Evolutionary conservation across 1,140 invertebrate species (phyloP).

Genomic region (Brachionus rubens): DNA sequence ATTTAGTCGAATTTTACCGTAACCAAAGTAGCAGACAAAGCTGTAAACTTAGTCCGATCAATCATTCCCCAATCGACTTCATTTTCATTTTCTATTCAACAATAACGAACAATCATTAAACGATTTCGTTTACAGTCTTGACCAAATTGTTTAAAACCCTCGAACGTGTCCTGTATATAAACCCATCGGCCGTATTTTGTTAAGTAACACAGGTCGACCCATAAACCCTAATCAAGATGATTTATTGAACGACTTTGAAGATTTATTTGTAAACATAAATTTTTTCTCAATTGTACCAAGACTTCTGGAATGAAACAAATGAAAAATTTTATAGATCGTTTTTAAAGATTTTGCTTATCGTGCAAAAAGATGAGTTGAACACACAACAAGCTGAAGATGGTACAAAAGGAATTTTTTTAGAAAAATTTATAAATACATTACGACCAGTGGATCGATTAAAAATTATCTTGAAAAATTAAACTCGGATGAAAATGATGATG

Average conservation of each 20-base stretch:
- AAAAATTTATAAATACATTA: conserved; percentile 13
- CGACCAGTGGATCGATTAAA: background rate
- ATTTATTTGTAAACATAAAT: background rate
- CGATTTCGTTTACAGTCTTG: background rate
- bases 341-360: background rate
- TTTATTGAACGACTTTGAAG: conserved; percentile 15
- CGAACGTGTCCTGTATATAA: background rate
- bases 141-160: background rate
- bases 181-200: background rate
- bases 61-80: conserved; percentile 11
- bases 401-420: conserved; percentile 24
- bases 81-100: conserved; percentile 18
- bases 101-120: background rate
- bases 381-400: conserved; percentile 28
- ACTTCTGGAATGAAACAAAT: conserved; percentile 32
- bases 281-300: conserved; percentile 24
- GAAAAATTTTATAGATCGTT: background rate
- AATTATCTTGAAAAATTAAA: background rate
- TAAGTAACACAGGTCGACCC: background rate
- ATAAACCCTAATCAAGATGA: background rate
- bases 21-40: conserved; percentile 39
- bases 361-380: background rate
- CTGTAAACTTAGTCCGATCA: conserved; percentile 27
- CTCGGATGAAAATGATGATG: background rate
- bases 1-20: conserved; percentile 35